Percentiles rank a stretch among this genome's conserved stretches.
These are phyloP conservation scores for Chesias legatella DNA, from an alignment of 2,888 invertebrate genomes.

Conservation along the genomic window DNA sequence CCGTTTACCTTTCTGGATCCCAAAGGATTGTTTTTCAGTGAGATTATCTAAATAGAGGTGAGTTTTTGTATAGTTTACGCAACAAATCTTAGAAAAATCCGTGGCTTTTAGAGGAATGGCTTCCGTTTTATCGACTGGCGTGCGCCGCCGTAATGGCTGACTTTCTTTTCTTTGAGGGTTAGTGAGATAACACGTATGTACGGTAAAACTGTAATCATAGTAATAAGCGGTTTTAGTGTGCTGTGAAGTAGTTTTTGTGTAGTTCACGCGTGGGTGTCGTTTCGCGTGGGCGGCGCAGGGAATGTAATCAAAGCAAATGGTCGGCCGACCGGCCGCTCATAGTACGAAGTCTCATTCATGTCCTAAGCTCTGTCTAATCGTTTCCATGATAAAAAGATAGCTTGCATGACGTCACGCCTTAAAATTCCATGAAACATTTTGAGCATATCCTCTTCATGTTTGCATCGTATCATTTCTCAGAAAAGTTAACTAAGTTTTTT, in stretches of 20 bases:
- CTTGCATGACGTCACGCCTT: slow-evolving; percentile 16
- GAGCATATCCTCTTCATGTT: no score
- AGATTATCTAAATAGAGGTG: slow-evolving; percentile 60
- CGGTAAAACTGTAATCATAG: slow-evolving; percentile 28
- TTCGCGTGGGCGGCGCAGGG: slow-evolving; percentile 48
- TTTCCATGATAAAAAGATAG: slow-evolving; percentile 7
- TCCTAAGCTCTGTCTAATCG: slow-evolving; percentile 5
- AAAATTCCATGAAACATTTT: not conserved
- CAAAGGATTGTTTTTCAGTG: slow-evolving; percentile 62
- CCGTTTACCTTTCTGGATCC: slow-evolving; percentile 63
- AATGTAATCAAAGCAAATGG: slow-evolving; percentile 46
- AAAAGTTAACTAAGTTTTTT: no score
- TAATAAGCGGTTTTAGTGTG: slow-evolving; percentile 29
- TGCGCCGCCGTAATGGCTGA: slow-evolving; percentile 77
- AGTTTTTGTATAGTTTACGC: slow-evolving; percentile 36
- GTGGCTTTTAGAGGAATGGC: slow-evolving; percentile 71
- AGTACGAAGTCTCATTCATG: slow-evolving; percentile 14
- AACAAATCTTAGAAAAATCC: slow-evolving; percentile 39
- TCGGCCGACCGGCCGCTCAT: slow-evolving; percentile 33
- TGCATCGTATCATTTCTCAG: no score
- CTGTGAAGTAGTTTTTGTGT: slow-evolving; percentile 42
- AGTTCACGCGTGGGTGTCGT: slow-evolving; percentile 56
- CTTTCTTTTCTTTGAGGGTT: slow-evolving; percentile 59
- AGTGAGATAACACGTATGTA: slow-evolving; percentile 34
- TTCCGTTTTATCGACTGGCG: slow-evolving; percentile 76